Percentiles rank a stretch among this genome's conserved stretches.
Evolutionary conservation across 2,797 vertebrate genomes (phyloP).

Genomic region (Spheniscus humboldti): DNA sequence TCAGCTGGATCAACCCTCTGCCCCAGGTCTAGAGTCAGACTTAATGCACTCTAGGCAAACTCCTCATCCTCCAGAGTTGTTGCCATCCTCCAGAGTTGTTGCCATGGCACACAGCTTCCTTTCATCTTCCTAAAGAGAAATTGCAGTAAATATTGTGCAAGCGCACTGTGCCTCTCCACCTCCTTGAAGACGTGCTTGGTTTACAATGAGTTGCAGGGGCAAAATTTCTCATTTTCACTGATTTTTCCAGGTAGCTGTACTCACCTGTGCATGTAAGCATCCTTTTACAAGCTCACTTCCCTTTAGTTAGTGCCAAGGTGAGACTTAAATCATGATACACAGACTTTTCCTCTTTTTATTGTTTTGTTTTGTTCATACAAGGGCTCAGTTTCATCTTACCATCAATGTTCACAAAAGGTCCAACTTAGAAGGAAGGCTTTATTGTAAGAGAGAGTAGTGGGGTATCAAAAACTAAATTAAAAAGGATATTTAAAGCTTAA

Average conservation of each 20-base stretch:
- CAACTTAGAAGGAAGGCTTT: background rate
- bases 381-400: background rate
- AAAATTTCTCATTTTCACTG: background rate
- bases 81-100: constrained; percentile 54
- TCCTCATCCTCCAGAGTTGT: background rate
- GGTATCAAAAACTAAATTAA: background rate
- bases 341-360: background rate
- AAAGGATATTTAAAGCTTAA: background rate
- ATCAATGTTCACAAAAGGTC: background rate
- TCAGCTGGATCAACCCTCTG: too few species aligned
- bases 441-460: background rate
- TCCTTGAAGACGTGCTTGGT: background rate
- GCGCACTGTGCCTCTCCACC: fast-evolving
- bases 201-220: background rate
- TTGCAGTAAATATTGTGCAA: background rate
- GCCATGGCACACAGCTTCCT: constrained; percentile 51
- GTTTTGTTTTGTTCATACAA: background rate
- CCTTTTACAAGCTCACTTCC: background rate
- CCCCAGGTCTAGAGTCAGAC: too few species aligned
- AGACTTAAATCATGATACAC: background rate
- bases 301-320: background rate
- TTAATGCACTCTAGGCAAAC: too few species aligned
- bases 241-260: background rate
- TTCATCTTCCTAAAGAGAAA: constrained; percentile 67
- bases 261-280: background rate